Percentiles rank a stretch among this genome's conserved stretches.
Conservation (phyloP, 2,113 vertebrate genomes). For the Shinisaurus crocodilurus region DNA sequence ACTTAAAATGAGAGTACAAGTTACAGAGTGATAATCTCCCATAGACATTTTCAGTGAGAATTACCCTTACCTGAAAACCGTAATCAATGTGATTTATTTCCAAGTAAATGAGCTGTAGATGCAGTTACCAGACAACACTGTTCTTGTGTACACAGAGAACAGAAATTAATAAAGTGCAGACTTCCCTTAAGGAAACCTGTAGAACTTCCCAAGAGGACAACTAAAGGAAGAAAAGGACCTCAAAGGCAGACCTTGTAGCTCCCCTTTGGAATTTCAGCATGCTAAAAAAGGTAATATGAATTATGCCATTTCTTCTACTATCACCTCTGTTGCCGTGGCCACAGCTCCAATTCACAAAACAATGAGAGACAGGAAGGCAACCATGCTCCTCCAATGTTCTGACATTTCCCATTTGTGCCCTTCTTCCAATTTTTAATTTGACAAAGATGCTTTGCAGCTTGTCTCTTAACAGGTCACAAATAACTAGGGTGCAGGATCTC, state of each 20-base stretch:
- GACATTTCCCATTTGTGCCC: conserved; percentile 80
- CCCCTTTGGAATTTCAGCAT: not conserved
- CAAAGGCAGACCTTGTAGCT: not conserved
- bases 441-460: conserved; percentile 78
- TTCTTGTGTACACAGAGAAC: not conserved
- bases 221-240: not conserved
- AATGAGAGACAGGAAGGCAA: conserved; percentile 75
- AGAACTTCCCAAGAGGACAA: not conserved
- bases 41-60: not conserved
- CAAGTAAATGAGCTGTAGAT: not conserved
- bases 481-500: conserved; percentile 78
- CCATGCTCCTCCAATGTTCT: conserved; percentile 75
- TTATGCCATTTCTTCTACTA: conserved; percentile 62
- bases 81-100: not conserved
- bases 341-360: conserved; percentile 67
- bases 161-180: not conserved
- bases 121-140: not conserved
- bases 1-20: not conserved
- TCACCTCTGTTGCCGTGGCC: conserved; percentile 57
- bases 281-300: conserved; percentile 48
- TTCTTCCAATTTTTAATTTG: conserved; percentile 82
- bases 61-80: not conserved
- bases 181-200: not conserved
- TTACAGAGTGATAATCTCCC: not conserved
- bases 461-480: conserved; percentile 81